phyloP scores from a whole-genome alignment of 2,113 vertebrate genomes.

The Malaclemys terrapin region DNA sequence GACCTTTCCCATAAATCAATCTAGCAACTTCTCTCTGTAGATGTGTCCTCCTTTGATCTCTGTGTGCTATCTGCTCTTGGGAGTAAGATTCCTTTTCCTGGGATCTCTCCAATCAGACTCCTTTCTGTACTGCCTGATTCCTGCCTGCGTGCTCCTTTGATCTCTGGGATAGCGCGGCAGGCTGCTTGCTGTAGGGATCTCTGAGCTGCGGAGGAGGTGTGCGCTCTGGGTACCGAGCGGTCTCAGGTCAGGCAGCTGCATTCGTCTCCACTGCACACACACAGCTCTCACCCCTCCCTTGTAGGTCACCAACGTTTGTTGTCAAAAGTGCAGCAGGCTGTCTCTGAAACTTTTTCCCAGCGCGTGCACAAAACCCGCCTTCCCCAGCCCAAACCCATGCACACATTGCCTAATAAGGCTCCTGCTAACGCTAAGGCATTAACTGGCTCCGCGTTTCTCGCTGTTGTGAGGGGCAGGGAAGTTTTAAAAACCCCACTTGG shows the following conservation, averaged over 20 bases:
- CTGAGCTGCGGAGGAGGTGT: not conserved
- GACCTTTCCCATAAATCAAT: not conserved
- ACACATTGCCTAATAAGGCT: not conserved
- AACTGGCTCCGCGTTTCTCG: not conserved
- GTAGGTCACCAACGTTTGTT: not conserved
- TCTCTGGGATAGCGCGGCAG: not conserved
- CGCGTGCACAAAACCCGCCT: not conserved
- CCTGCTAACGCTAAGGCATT: not conserved
- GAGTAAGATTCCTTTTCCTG: not conserved
- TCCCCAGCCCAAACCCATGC: not conserved
- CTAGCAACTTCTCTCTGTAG: not conserved
- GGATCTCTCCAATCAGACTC: not conserved
- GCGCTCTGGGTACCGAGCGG: not conserved
- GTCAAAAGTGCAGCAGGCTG: not conserved
- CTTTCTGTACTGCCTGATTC: not conserved
- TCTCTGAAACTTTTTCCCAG: not conserved
- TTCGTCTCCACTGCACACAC: not conserved
- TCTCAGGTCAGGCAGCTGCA: not conserved
- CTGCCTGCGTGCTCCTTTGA: not conserved
- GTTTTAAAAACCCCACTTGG: not conserved
- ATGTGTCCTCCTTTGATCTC: not conserved
- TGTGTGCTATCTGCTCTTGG: not conserved
- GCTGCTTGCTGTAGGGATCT: not conserved
- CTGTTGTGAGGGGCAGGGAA: too few species aligned
- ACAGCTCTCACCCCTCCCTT: not conserved